These are phyloP conservation scores for Drosophila helvetica DNA, from an alignment of 2,888 invertebrate species.

Conservation along the genomic window DNA sequence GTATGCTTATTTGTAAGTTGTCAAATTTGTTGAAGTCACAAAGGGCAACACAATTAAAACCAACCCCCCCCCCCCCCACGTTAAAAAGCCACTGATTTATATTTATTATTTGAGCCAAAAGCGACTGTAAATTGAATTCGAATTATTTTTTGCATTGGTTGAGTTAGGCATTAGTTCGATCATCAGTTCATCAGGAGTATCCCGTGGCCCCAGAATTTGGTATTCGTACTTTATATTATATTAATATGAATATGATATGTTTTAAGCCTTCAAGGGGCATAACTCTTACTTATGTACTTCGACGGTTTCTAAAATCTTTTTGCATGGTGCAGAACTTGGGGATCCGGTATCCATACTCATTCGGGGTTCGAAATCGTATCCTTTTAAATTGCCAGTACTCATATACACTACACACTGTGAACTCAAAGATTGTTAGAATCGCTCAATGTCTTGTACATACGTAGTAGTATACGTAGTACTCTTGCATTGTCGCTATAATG, in stretches of 20 bases:
- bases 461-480: conserved; percentile 2
- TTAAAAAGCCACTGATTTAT: neutral
- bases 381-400: neutral
- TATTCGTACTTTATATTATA: neutral
- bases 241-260: neutral
- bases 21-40: neutral
- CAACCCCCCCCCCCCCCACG: neutral
- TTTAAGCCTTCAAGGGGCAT: neutral
- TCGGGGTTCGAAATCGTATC: neutral
- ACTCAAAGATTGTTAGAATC: conserved; percentile 39
- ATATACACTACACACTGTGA: conserved; percentile 1
- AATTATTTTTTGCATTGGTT: neutral
- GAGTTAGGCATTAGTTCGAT: neutral
- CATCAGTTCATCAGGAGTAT: no score
- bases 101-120: neutral
- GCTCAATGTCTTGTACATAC: conserved; percentile 31
- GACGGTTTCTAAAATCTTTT: neutral
- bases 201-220: neutral
- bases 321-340: no score
- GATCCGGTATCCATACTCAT: neutral
- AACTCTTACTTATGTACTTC: neutral
- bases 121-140: neutral
- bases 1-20: conserved; percentile 9
- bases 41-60: conserved; percentile 2
- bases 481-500: conserved; percentile 22